Conservation (phyloP, 2,888 invertebrate species). For the Orgyia antiqua region DNA sequence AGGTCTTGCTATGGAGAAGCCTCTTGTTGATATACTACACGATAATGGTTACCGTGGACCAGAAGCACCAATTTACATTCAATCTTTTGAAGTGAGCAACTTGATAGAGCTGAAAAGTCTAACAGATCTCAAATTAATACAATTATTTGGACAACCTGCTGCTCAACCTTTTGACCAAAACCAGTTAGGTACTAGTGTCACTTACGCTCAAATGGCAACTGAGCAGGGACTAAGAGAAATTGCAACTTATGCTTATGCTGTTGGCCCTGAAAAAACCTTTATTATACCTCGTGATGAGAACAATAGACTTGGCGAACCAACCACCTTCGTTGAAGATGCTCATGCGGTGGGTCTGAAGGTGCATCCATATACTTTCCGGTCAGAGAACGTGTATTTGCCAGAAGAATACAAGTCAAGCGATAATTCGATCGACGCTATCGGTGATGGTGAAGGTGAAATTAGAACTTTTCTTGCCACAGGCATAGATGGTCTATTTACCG, state of each 20-base stretch:
- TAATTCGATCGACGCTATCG: constrained; percentile 37
- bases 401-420: constrained; percentile 46
- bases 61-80: constrained; percentile 55
- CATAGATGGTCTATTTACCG: constrained; percentile 61
- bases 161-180: constrained; percentile 52
- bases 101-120: constrained; percentile 53
- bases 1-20: constrained; percentile 54
- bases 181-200: constrained; percentile 41
- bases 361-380: constrained; percentile 64
- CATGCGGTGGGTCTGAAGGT: constrained; percentile 61
- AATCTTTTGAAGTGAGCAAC: constrained; percentile 65
- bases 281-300: constrained; percentile 53
- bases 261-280: constrained; percentile 60
- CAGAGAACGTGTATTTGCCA: constrained; percentile 57
- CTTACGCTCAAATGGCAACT: constrained; percentile 60
- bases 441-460: constrained; percentile 51
- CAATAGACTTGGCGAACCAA: constrained; percentile 41
- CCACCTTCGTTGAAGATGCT: constrained; percentile 53
- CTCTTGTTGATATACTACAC: constrained; percentile 52
- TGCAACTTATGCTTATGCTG: constrained; percentile 59
- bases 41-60: constrained; percentile 50
- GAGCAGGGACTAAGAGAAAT: constrained; percentile 54
- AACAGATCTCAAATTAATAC: constrained; percentile 54
- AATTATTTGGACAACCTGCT: constrained; percentile 37
- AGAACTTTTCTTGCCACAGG: constrained; percentile 50